Evolutionary conservation across 1,140 invertebrate species (phyloP).

Genomic region (Calliopsis andreniformis): DNA sequence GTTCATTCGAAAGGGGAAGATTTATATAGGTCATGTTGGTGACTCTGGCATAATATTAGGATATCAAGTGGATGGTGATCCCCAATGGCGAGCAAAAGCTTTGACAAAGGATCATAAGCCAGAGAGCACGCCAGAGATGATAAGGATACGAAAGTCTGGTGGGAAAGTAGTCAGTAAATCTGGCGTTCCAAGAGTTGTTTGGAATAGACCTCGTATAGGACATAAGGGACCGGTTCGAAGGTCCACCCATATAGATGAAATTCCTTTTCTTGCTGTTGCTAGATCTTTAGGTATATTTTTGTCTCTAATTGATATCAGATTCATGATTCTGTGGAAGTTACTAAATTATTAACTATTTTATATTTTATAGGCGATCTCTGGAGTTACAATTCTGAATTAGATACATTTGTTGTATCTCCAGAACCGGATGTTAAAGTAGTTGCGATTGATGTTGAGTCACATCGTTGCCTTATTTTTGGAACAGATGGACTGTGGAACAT

Average conservation of each 20-base stretch:
- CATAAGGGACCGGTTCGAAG: conserved; percentile 91
- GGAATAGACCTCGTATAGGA: conserved; percentile 93
- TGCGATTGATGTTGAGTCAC: conserved; percentile 89
- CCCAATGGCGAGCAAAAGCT: conserved; percentile 89
- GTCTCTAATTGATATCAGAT: not conserved
- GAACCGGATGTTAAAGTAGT: conserved; percentile 96
- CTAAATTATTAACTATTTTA: not conserved
- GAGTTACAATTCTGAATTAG: conserved; percentile 95
- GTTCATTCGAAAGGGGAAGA: conserved; percentile 96
- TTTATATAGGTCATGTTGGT: conserved; percentile 98
- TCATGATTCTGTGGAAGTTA: not conserved
- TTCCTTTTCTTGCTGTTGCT: conserved; percentile 98
- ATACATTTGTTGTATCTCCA: conserved; percentile 98
- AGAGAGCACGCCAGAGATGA: conserved; percentile 92
- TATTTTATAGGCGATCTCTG: conserved; percentile 91
- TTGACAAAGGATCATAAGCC: conserved; percentile 97
- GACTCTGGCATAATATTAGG: conserved; percentile 97
- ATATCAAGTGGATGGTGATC: conserved; percentile 86
- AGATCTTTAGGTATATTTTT: conserved; percentile 89
- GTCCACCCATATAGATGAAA: conserved; percentile 94
- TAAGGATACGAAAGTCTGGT: conserved; percentile 92
- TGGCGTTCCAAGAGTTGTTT: conserved; percentile 97
- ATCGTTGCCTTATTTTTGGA: conserved; percentile 95
- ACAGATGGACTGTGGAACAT: conserved; percentile 99
- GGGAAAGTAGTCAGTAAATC: conserved; percentile 95